These are phyloP conservation scores for Drosophila neocordata DNA, from an alignment of 1,140 invertebrate genomes.

Conservation along the genomic window DNA sequence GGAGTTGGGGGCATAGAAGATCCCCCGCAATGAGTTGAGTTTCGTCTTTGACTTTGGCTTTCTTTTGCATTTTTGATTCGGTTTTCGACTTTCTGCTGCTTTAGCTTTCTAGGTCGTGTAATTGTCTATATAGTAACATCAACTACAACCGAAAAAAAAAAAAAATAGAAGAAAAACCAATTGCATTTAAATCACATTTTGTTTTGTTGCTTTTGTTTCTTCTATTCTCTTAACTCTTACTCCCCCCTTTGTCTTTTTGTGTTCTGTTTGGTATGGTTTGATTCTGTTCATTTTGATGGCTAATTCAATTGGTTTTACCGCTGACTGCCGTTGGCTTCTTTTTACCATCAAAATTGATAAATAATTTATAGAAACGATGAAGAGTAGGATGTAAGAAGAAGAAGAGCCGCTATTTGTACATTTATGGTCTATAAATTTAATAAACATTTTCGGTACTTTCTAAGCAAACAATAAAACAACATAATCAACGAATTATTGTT, in stretches of 20 bases:
- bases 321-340: conserved; percentile 19
- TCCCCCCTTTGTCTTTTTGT: neutral
- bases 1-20: neutral
- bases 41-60: conserved; percentile 53
- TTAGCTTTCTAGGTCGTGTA: conserved; percentile 79
- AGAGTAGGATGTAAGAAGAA: conserved; percentile 9
- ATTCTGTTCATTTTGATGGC: conserved; percentile 43
- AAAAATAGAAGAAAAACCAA: conserved; percentile 57
- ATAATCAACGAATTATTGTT: conserved; percentile 28
- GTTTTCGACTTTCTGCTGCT: conserved; percentile 71
- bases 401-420: conserved; percentile 38
- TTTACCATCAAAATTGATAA: conserved; percentile 66
- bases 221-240: conserved; percentile 5
- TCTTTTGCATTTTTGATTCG: conserved; percentile 43
- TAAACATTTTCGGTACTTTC: conserved; percentile 50
- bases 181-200: conserved; percentile 78
- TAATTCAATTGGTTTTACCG: conserved; percentile 64
- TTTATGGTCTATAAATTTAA: conserved; percentile 76
- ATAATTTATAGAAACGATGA: conserved; percentile 65
- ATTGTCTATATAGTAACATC: conserved; percentile 64
- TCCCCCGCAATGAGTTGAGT: conserved; percentile 17
- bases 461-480: conserved; percentile 29
- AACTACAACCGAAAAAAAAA: conserved; percentile 17
- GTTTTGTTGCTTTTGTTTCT: conserved; percentile 38
- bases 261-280: conserved; percentile 28